Base-by-base conservation (phyloP, 1,140 invertebrate genomes). In the Anastrepha ludens region DNA sequence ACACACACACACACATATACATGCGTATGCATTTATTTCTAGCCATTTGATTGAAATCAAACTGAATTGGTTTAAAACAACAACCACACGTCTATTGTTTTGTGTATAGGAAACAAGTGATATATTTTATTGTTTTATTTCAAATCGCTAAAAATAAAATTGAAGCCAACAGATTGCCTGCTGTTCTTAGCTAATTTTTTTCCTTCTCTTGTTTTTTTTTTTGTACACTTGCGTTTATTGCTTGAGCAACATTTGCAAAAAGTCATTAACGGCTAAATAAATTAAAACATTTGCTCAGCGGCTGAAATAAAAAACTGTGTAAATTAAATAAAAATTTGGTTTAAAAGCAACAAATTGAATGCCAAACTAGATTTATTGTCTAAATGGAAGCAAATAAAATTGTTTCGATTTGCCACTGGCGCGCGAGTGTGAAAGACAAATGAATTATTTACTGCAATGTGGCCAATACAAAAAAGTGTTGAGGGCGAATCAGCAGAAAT, bases 201-300 rank as follows among this genome's bases (percentile, higher is more conserved):
- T 62, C 1, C 60, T 41, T 70, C 1, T 17, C 44, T 17, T 74
- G 7, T 11, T 3, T 13, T n/a, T 17, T 74, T 47, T n/a, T 41
- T 74, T 39, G 13, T 39, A 44, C 41, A 29, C 47, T 81, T 50
- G 41, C 17, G 41, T 44, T 44, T 44, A 29, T 29, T 81, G 47
- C 47, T 20, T 8, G 2, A 3, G 50, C 74, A 55, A 29, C 74
- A 81, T 81, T 55, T 81, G 74, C 47, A 81, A 81, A 55, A 81
- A 81, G 74, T 81, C 74, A 81, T 58, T 81, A 81, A 81, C 74
- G 41, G 74, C 44, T 81, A 81, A 81, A 81, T 81, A 81, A 55
- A 81, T 81, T 55, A 8, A 55, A 81, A n/a, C 55, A 81, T 81
- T 81, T 6, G 47, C 47, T n/a, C 50, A 50, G 47, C n/a, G 74